phyloP scores from a whole-genome alignment of 2,888 invertebrate species.

The Calliopum simillimum region DNA sequence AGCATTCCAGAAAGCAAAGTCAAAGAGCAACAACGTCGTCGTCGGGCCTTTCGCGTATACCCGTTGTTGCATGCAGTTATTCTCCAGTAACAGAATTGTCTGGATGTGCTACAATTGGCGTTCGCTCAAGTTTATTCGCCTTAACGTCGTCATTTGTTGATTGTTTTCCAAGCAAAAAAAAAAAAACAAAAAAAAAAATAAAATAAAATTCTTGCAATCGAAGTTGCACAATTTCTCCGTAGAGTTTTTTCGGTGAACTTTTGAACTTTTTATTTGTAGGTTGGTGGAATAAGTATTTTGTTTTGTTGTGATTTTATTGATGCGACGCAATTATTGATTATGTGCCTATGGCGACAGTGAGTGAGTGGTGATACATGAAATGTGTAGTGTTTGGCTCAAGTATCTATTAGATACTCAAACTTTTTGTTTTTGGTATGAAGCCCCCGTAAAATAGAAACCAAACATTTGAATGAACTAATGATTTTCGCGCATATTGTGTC shows the following conservation, averaged over 20 bases:
- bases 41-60: constrained; percentile 14
- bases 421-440: not conserved
- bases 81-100: constrained; percentile 40
- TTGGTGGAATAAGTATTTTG: not conserved
- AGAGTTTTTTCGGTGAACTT: constrained; percentile 8
- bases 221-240: no score
- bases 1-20: constrained; percentile 22
- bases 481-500: constrained; percentile 32
- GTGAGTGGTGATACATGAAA: not conserved
- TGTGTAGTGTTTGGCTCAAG: not conserved
- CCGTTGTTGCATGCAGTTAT: constrained; percentile 37
- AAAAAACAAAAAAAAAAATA: no score
- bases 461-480: not conserved
- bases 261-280: constrained; percentile 24
- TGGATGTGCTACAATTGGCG: constrained; percentile 29
- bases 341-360: constrained; percentile 9
- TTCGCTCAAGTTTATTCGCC: not conserved
- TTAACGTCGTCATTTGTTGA: not conserved
- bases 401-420: not conserved
- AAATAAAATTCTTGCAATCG: no score
- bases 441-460: not conserved
- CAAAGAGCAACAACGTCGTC: constrained; percentile 19
- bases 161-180: not conserved
- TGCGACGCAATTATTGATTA: constrained; percentile 21
- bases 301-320: constrained; percentile 15